Conservation (phyloP, 2,888 invertebrate genomes). For the Melinopterus prodromus region DNA sequence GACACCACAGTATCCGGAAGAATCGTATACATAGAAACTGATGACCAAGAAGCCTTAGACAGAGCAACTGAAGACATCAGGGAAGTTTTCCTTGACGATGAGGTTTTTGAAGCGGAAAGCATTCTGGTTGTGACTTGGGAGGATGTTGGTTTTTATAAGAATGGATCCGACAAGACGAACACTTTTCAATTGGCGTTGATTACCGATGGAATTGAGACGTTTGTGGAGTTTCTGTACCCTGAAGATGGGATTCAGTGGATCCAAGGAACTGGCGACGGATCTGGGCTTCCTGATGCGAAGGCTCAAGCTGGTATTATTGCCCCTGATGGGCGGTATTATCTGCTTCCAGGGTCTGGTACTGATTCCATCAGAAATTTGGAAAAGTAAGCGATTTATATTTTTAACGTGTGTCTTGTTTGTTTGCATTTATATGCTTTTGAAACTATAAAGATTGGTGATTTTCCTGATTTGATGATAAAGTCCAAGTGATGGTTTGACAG, state of each 20-base stretch:
- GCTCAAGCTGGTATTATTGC: constrained; percentile 94
- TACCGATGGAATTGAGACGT: constrained; percentile 81
- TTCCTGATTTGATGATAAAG: too few relatives aligned
- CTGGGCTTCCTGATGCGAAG: constrained; percentile 85
- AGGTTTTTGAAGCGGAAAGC: constrained; percentile 77
- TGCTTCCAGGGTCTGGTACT: constrained; percentile 89
- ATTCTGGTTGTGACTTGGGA: constrained; percentile 92
- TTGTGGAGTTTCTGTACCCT: constrained; percentile 87
- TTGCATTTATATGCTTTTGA: too few relatives aligned
- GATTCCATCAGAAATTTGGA: constrained; percentile 83
- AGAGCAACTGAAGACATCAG: constrained; percentile 77
- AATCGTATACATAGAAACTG: constrained; percentile 77
- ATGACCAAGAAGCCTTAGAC: constrained; percentile 67
- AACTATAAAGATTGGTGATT: too few relatives aligned
- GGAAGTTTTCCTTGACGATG: constrained; percentile 75
- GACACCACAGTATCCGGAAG: constrained; percentile 79
- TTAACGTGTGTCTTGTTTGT: too few relatives aligned
- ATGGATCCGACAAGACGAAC: constrained; percentile 77
- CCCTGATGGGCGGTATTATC: constrained; percentile 79
- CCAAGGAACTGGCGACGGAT: constrained; percentile 78
- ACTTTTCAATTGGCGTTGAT: constrained; percentile 85
- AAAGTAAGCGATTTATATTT: constrained; percentile 65
- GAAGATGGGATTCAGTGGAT: constrained; percentile 93
- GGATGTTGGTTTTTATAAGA: constrained; percentile 80
- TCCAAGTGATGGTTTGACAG: too few relatives aligned